Base-by-base conservation (phyloP, 2,113 vertebrate genomes). In the Bambusicola thoracicus region DNA sequence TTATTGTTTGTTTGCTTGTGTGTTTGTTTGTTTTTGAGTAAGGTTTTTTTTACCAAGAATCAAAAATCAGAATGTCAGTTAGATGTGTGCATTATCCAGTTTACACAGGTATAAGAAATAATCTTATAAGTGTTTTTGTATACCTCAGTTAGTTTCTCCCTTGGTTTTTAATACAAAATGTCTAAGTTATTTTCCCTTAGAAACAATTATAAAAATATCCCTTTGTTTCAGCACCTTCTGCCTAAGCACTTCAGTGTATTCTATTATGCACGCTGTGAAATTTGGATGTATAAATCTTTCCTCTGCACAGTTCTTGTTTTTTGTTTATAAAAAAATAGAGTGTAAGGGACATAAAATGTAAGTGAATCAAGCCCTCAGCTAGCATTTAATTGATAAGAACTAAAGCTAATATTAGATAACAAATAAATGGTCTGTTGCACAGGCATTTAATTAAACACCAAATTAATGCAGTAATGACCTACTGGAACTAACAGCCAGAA, bases 391-490 rank as follows among this genome's bases (percentile, higher is more conserved):
- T 98, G 98, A 98, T 98, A 98, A 98, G 98, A 98, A 98, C 97
- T 98, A 98, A 98, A 98, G 98, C 97, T 98, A 98, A 98, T 98
- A 98, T 98, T 98, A 98, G 98, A 98, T 98, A 98, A 98, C 98
- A 98, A 98, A 98, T 98, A 98, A 98, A 98, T 98, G 97, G 98
- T 98, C 98, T 98, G 98, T 98, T 98, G 98, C 98, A 98, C 97
- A 98, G 98, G 98, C 98, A 98, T 98, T 98, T 98, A 98, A 98
- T 98, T 98, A 98, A 98, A 97, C 98, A 98, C 97, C 97, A 98
- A 98, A 98, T 98, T 98, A 98, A 98, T 98, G 98, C 98, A 97
- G 98, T 98, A 98, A 98, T 98, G 98, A 98, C 98, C 98, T 98
- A 98, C 97, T 98, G 97, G 98, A 98, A 98, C 98, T 98, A 98